Conservation (phyloP, 2,113 vertebrate species). For the Hippocampus mohnikei region DNA sequence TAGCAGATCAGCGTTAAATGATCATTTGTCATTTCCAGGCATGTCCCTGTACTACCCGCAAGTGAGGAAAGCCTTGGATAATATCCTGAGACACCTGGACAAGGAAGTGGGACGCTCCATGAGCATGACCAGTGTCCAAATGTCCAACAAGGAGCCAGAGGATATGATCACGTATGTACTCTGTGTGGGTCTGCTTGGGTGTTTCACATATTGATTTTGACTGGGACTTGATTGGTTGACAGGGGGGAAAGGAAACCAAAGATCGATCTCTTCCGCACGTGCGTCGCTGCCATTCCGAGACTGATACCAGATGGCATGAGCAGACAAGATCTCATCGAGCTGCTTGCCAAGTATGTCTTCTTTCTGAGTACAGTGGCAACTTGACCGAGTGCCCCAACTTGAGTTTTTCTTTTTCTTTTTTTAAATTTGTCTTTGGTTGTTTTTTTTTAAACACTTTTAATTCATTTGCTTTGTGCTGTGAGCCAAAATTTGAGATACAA, state of each 20-base stretch:
- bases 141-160: slow-evolving; percentile 98
- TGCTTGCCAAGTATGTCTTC: slow-evolving; percentile 87
- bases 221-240: slow-evolving; percentile 32
- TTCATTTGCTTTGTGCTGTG: too few relatives aligned
- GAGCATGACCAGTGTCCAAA: slow-evolving; percentile 98
- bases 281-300: slow-evolving; percentile 95
- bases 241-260: slow-evolving; percentile 98
- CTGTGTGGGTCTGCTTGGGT: not conserved
- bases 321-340: slow-evolving; percentile 95
- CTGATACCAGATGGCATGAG: slow-evolving; percentile 98
- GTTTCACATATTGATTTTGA: not conserved
- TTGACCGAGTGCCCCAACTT: not conserved
- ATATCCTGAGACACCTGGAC: slow-evolving; percentile 94
- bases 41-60: slow-evolving; percentile 98
- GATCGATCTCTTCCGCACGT: slow-evolving; percentile 98
- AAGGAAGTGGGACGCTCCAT: slow-evolving; percentile 98
- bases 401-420: not conserved
- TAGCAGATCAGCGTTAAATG: not conserved
- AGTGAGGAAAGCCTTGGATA: slow-evolving; percentile 94
- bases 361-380: not conserved
- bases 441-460: too few relatives aligned
- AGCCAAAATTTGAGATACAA: too few relatives aligned
- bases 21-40: slow-evolving; percentile 17
- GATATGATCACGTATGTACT: slow-evolving; percentile 95
- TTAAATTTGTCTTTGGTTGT: too few relatives aligned